Evolutionary conservation across 1,140 invertebrate species (phyloP).

Genomic region (Drosophila bifasciata): DNA sequence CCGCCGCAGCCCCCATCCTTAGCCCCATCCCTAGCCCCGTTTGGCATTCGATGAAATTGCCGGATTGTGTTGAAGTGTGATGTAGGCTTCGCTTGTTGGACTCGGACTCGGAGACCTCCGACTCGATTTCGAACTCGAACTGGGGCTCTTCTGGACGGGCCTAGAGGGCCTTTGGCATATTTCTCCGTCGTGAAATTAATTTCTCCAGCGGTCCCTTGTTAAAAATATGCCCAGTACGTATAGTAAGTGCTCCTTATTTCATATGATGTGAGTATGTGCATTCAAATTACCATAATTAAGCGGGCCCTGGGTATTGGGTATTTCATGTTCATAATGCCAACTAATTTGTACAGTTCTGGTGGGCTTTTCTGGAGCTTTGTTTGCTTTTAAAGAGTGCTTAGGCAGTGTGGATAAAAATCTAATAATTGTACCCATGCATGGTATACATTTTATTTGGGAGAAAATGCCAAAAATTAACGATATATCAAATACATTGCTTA

Average conservation of each 20-base stretch:
- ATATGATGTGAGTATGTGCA: slow-evolving; percentile 21
- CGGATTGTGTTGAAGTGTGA: slow-evolving; percentile 83
- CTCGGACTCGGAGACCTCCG: no score
- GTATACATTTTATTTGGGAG: background rate
- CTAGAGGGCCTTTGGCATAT: slow-evolving; percentile 67
- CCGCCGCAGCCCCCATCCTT: background rate
- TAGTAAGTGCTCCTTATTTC: slow-evolving; percentile 22
- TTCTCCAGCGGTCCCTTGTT: slow-evolving; percentile 58
- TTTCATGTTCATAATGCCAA: slow-evolving; percentile 6
- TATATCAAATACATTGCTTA: no score
- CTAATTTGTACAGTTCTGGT: slow-evolving; percentile 8
- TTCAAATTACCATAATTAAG: slow-evolving; percentile 54
- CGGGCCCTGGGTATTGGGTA: background rate
- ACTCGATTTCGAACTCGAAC: no score
- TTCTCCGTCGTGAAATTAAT: slow-evolving; percentile 75
- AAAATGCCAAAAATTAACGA: no score
- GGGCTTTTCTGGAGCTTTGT: slow-evolving; percentile 37
- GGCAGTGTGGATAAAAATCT: background rate
- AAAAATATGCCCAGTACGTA: slow-evolving; percentile 38
- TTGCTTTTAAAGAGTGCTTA: slow-evolving; percentile 24
- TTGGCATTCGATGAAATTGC: slow-evolving; percentile 76
- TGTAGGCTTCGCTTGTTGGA: slow-evolving; percentile 82
- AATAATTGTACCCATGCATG: background rate
- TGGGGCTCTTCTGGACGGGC: slow-evolving; percentile 46
- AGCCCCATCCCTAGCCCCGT: slow-evolving; percentile 2